These are phyloP conservation scores for Drosophila trapezifrons DNA, from an alignment of 1,140 invertebrate genomes.

Conservation along the genomic window DNA sequence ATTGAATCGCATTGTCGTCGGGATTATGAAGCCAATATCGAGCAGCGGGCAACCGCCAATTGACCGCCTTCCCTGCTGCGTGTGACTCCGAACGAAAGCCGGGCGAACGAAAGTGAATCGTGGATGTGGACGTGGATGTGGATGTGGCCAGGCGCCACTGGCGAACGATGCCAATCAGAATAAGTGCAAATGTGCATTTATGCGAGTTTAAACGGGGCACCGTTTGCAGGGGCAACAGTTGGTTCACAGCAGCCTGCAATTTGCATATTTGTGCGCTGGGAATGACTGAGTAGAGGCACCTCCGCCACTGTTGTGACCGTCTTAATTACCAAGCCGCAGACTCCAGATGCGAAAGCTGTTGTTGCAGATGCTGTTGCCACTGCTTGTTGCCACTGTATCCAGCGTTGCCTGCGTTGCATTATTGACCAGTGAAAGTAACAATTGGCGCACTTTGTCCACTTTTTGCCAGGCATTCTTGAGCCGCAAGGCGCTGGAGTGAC, in stretches of 20 bases:
- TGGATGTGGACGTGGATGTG: conserved; percentile 9
- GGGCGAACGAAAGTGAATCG: conserved; percentile 73
- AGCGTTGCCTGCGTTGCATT: conserved; percentile 65
- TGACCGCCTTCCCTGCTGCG: conserved; percentile 48
- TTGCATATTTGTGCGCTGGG: conserved; percentile 61
- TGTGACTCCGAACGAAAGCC: conserved; percentile 67
- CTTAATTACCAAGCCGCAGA: conserved; percentile 68
- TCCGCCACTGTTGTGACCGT: conserved; percentile 44
- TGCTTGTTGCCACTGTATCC: conserved; percentile 7
- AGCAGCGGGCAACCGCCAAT: conserved; percentile 42
- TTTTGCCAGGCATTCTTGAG: conserved; percentile 59
- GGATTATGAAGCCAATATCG: conserved; percentile 54
- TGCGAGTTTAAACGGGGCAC: conserved; percentile 56
- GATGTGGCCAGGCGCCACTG: conserved; percentile 56
- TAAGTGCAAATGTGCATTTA: conserved; percentile 81
- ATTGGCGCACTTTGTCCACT: conserved; percentile 59
- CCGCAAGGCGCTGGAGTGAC: conserved; percentile 16
- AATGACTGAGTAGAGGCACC: conserved; percentile 24
- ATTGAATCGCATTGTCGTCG: conserved; percentile 57
- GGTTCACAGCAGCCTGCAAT: conserved; percentile 45
- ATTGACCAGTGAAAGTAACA: conserved; percentile 80
- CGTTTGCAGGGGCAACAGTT: conserved; percentile 10
- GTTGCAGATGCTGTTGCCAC: conserved; percentile 42
- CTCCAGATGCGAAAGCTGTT: conserved; percentile 72
- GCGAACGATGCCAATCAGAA: conserved; percentile 80